Conservation (phyloP, 2,113 vertebrate genomes). For the Micromys minutus region DNA sequence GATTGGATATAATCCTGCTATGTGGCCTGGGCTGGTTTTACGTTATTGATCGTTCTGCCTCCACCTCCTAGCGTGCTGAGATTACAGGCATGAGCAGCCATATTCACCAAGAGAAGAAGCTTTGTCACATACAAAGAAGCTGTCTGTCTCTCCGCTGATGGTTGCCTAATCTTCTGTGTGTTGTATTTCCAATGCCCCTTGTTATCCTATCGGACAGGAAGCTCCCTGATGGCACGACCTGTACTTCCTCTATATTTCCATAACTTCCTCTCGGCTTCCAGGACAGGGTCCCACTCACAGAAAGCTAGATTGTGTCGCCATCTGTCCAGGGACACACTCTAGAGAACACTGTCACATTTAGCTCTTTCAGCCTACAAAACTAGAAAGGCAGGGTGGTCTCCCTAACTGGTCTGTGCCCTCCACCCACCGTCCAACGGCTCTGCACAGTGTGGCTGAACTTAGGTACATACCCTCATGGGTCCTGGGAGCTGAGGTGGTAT, state of each 20-base stretch:
- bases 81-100: background rate
- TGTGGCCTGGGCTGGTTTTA: background rate
- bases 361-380: background rate
- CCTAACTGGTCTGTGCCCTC: background rate
- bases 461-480: background rate
- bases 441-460: background rate
- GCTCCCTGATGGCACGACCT: background rate
- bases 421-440: background rate
- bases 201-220: background rate
- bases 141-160: background rate
- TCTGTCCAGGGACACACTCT: background rate
- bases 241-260: background rate
- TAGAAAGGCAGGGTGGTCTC: background rate
- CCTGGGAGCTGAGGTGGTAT: accelerated
- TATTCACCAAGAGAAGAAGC: background rate
- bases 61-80: background rate
- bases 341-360: background rate
- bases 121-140: background rate
- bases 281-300: background rate
- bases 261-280: background rate
- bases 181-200: background rate
- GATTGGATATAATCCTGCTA: background rate
- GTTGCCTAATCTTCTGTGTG: background rate
- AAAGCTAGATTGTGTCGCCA: background rate
- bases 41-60: background rate